Base-by-base conservation (phyloP, 1,140 invertebrate genomes). In the Aphelinus atriplicis region DNA sequence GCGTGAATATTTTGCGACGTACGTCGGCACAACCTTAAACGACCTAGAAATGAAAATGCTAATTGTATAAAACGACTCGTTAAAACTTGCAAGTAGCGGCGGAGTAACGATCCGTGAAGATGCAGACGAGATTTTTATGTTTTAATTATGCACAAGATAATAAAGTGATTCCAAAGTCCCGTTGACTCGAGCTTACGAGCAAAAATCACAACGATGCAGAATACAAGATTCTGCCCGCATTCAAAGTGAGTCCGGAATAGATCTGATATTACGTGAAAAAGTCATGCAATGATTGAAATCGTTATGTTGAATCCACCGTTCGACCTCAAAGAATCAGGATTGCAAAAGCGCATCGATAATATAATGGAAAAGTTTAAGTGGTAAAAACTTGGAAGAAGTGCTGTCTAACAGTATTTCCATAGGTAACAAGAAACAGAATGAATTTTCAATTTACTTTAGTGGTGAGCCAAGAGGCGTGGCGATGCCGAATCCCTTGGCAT, bases 401-500 rank as follows among this genome's bases (percentile, higher is more conserved):
- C 26, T 26, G 26, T 26, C 26, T 26, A 26, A 26, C 26, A 26
- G 58, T 3, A 60, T 60, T 60, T 9, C 26, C 58, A 60, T 45
- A 43, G 45, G 42, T 63, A 47, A 48, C 3, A 48, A 47, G 47
- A 42, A 7, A 7, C 64, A 7, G n/a, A 46, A 63, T 7, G 43
- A 47, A 10, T 3, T 3, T 45, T 71, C 2, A 58, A 71, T 64
- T 75, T 69, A 75, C 96, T 93, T 96, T 47, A 98, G 88, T 7
- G 94, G 93, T 2, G 97, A 98, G 73, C 94, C 95, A 61, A 97
- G 91, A 1, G 96, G 94, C 45, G 96, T 98, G 1, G 95, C 97
- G 57, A 98, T 93, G 9, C 96, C 97, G 86, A 97, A 98, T 74
- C 97, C 96, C 86, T 98, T 97, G 7, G 95, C 93, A 85, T 98